A percentile compares a stretch with the other conserved stretches of the same genome.
phyloP scores from a whole-genome alignment of 1,140 invertebrate genomes.

The Hyposmocoma kahamanoa region DNA sequence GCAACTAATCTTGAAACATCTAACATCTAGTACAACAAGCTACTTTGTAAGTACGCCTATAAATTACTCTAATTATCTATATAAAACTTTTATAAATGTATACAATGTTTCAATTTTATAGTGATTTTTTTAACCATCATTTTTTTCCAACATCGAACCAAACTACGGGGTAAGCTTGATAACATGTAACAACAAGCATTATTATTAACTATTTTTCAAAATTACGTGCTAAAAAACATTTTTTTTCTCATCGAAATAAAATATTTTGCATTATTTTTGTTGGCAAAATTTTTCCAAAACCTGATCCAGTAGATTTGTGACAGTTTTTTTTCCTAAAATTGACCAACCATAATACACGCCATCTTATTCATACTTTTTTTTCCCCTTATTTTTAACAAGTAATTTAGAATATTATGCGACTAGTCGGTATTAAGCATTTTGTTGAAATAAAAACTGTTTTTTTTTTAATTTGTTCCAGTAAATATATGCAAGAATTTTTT shows the following conservation, averaged over 20 bases:
- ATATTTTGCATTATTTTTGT: background rate
- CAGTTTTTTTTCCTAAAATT: constrained; percentile 46
- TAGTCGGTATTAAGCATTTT: background rate
- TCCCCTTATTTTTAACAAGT: constrained; percentile 24
- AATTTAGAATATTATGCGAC: constrained; percentile 26
- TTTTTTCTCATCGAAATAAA: background rate
- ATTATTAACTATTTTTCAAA: constrained; percentile 11
- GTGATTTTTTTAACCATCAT: constrained; percentile 19
- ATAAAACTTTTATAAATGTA: constrained; percentile 63
- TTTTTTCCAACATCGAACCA: constrained; percentile 40
- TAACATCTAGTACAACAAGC: constrained; percentile 56
- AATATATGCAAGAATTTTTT: too few species aligned
- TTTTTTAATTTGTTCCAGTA: too few species aligned
- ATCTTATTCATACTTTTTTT: constrained; percentile 15
- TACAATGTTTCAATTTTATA: constrained; percentile 44
- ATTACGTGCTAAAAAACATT: background rate
- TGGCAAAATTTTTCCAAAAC: background rate
- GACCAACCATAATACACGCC: constrained; percentile 24
- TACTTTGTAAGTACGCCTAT: constrained; percentile 31
- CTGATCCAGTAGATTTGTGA: too few species aligned
- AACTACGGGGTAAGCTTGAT: constrained; percentile 47
- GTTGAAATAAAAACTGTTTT: background rate
- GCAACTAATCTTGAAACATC: constrained; percentile 18
- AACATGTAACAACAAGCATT: constrained; percentile 60
- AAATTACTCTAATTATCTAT: constrained; percentile 52